Evolutionary conservation across 2,888 invertebrate genomes (phyloP).

Genomic region (Anorthoa munda): DNA sequence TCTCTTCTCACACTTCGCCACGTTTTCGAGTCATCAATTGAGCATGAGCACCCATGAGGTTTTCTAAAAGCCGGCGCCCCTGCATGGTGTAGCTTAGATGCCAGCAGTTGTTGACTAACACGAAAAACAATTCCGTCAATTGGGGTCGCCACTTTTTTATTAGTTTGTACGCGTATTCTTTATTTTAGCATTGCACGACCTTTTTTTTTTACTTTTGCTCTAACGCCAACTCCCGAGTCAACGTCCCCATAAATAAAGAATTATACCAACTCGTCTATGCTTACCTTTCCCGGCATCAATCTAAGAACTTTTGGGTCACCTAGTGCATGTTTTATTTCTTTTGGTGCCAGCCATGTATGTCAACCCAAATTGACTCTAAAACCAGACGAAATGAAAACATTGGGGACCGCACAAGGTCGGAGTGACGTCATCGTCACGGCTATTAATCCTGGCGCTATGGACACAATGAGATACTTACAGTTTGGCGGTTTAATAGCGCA

Average conservation of each 20-base stretch:
- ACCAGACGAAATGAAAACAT: slow-evolving; percentile 20
- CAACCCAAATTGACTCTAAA: slow-evolving; percentile 19
- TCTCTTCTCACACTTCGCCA: too few species aligned
- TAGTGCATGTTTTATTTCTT: slow-evolving; percentile 2
- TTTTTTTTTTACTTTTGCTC: not conserved
- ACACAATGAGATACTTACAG: slow-evolving; percentile 18
- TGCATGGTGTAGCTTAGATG: slow-evolving; percentile 7
- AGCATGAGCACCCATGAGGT: too few species aligned
- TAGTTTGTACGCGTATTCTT: slow-evolving; percentile 6
- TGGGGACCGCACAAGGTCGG: slow-evolving; percentile 24
- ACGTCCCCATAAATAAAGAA: slow-evolving; percentile 3
- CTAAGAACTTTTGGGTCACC: not conserved
- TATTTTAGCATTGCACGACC: not conserved
- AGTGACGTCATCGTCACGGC: slow-evolving; percentile 24
- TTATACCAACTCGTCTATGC: not conserved
- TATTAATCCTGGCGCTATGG: slow-evolving; percentile 32
- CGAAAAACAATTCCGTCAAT: slow-evolving; percentile 10
- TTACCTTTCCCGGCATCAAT: slow-evolving; percentile 14
- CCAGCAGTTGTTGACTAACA: not conserved
- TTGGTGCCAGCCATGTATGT: not conserved
- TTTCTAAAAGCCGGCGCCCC: too few species aligned
- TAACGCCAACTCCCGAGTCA: not conserved
- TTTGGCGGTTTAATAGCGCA: not conserved
- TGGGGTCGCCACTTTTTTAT: slow-evolving; percentile 15
- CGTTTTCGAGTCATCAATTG: too few species aligned